These are phyloP conservation scores for Drosophila hamatofila DNA, from an alignment of 2,888 invertebrate species.

Conservation along the genomic window DNA sequence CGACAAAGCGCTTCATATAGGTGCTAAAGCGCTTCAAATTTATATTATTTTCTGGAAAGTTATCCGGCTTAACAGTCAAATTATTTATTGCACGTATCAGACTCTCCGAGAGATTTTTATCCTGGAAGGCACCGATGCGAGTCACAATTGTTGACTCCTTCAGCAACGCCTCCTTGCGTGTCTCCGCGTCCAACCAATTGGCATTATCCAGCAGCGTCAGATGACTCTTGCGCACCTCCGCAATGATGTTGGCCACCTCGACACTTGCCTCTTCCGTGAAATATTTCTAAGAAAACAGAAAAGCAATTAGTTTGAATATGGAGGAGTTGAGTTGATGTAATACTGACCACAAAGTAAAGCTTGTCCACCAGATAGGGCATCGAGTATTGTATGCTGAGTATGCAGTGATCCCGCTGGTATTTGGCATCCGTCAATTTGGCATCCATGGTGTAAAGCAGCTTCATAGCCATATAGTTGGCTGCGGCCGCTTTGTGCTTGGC, in stretches of 20 bases:
- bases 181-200: slow-evolving; percentile 81
- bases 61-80: slow-evolving; percentile 61
- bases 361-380: slow-evolving; percentile 66
- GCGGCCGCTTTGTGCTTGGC: slow-evolving; percentile 65
- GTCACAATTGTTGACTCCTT: slow-evolving; percentile 72
- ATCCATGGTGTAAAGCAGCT: slow-evolving; percentile 78
- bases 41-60: slow-evolving; percentile 67
- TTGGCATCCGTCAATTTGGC: slow-evolving; percentile 60
- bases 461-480: slow-evolving; percentile 83
- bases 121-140: slow-evolving; percentile 68
- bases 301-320: not conserved
- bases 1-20: slow-evolving; percentile 68
- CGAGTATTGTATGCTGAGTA: slow-evolving; percentile 48
- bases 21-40: slow-evolving; percentile 65
- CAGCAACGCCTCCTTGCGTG: slow-evolving; percentile 73
- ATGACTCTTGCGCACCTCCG: slow-evolving; percentile 74
- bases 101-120: slow-evolving; percentile 53
- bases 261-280: slow-evolving; percentile 62
- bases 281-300: slow-evolving; percentile 53
- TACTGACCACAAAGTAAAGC: slow-evolving; percentile 73
- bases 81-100: slow-evolving; percentile 69
- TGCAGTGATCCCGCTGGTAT: slow-evolving; percentile 73
- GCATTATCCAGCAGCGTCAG: slow-evolving; percentile 63
- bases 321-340: not conserved
- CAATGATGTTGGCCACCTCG: slow-evolving; percentile 70